These are phyloP conservation scores for Hozukius guyotensis DNA, from an alignment of 2,797 vertebrate genomes.

Conservation along the genomic window DNA sequence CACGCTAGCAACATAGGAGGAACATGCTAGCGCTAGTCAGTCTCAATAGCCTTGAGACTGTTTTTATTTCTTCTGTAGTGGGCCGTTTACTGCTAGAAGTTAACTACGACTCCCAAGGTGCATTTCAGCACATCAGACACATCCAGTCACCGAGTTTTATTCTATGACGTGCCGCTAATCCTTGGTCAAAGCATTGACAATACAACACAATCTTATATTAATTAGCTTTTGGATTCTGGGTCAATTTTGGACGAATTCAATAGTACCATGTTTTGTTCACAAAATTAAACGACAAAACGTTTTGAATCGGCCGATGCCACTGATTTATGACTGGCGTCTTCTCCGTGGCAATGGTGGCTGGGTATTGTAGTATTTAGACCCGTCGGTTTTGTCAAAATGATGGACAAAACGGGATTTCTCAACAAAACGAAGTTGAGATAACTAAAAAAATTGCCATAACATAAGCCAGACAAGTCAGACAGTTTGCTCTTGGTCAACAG, in stretches of 20 bases:
- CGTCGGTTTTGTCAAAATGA: not conserved
- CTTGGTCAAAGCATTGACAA: fast-evolving
- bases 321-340: not conserved
- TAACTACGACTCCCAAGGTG: not conserved
- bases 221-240: no score
- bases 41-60: not conserved
- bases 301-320: not conserved
- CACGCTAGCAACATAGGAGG: not conserved
- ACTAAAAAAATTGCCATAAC: not conserved
- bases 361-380: not conserved
- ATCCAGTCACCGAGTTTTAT: not conserved
- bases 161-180: not conserved
- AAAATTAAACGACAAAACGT: not conserved
- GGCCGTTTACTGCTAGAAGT: not conserved
- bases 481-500: no score
- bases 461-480: no score
- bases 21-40: not conserved
- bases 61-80: not conserved
- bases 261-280: not conserved
- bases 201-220: no score
- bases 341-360: not conserved
- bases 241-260: not conserved
- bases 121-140: not conserved
- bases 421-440: not conserved
- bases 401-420: not conserved